A percentile compares a stretch with the other conserved stretches of the same genome.
phyloP scores from a whole-genome alignment of 2,113 vertebrate species.

The Thamnaconus septentrionalis region DNA sequence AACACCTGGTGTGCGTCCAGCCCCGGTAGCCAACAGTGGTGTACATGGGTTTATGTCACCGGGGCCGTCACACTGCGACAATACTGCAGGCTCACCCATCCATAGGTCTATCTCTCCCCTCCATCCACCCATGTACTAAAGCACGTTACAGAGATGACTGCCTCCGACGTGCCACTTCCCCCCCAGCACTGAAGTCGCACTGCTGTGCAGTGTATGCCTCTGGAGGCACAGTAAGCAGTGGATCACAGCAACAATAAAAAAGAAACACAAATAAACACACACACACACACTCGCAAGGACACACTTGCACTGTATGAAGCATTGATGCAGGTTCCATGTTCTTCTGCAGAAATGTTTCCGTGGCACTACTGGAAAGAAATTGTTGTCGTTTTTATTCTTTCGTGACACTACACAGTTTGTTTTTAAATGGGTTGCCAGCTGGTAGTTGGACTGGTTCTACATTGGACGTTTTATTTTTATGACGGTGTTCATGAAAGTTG shows the following conservation, averaged over 20 bases:
- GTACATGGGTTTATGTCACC: constrained; percentile 32
- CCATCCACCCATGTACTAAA: constrained; percentile 59
- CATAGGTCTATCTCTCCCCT: neutral
- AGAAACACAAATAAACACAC: constrained; percentile 9
- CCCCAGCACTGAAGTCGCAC: constrained; percentile 35
- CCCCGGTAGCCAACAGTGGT: constrained; percentile 2
- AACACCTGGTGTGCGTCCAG: constrained; percentile 24
- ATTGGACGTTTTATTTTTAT: too few relatives aligned
- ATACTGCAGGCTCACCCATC: constrained; percentile 57
- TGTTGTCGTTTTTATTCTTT: too few relatives aligned
- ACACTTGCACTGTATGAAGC: neutral
- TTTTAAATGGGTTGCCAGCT: too few relatives aligned
- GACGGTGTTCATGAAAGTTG: too few relatives aligned
- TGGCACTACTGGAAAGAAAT: neutral
- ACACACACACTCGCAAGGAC: constrained; percentile 1
- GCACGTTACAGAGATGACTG: constrained; percentile 70
- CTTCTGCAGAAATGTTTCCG: neutral
- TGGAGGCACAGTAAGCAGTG: constrained; percentile 5
- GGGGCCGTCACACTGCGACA: constrained; percentile 30
- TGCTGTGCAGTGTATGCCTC: constrained; percentile 26
- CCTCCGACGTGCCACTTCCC: constrained; percentile 56
- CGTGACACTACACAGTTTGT: too few relatives aligned
- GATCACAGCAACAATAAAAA: constrained; percentile 6
- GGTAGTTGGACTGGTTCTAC: too few relatives aligned
- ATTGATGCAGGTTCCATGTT: neutral